phyloP scores from a whole-genome alignment of 2,113 vertebrate species.

The Amphiprion ocellaris region DNA sequence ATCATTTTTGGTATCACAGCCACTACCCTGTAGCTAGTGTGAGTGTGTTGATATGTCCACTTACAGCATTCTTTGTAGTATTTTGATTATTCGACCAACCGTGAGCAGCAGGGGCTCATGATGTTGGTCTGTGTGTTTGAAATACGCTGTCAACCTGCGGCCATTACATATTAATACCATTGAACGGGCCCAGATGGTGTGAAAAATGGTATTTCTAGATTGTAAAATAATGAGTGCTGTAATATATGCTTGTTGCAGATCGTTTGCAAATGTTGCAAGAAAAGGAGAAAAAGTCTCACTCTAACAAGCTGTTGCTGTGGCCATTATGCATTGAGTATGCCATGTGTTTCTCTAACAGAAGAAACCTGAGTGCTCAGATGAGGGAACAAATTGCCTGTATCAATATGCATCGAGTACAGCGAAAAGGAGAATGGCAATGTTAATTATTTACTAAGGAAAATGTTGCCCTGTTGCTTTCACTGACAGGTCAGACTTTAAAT shows the following conservation, averaged over 20 bases:
- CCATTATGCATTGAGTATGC: constrained; percentile 53
- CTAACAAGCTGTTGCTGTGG: constrained; percentile 62
- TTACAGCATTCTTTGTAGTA: constrained; percentile 29
- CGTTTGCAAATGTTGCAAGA: constrained; percentile 28
- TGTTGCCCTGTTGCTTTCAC: constrained; percentile 68
- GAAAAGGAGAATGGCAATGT: constrained; percentile 58
- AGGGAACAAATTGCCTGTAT: constrained; percentile 72
- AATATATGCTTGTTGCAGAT: constrained; percentile 5
- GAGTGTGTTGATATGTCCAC: constrained; percentile 26
- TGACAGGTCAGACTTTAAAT: constrained; percentile 74
- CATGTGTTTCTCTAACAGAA: constrained; percentile 62
- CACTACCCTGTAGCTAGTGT: background rate
- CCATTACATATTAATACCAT: constrained; percentile 29
- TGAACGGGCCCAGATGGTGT: background rate
- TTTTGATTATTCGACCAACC: constrained; percentile 39
- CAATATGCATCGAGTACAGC: constrained; percentile 69
- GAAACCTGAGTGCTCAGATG: constrained; percentile 65
- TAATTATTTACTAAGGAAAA: constrained; percentile 76
- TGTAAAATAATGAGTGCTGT: constrained; percentile 29
- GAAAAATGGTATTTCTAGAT: constrained; percentile 6
- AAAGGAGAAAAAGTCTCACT: constrained; percentile 17
- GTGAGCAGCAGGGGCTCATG: constrained; percentile 36
- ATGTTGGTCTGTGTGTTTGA: background rate
- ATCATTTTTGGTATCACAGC: constrained; percentile 23
- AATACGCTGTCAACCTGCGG: constrained; percentile 12